Evolutionary conservation across 2,888 invertebrate genomes (phyloP).

Genomic region (Leucania comma): DNA sequence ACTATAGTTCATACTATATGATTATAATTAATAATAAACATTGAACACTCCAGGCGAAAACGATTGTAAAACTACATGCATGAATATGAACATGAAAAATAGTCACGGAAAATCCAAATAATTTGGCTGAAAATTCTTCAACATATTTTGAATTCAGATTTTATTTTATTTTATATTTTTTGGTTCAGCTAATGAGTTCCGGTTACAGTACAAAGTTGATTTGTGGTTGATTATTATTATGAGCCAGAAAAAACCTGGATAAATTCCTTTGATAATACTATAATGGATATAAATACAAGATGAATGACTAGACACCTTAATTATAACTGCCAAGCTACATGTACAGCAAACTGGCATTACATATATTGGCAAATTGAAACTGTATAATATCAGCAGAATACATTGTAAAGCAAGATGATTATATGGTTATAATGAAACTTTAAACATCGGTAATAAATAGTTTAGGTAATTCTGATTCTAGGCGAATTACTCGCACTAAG

Average conservation of each 20-base stretch:
- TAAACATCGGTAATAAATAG: slow-evolving; percentile 90
- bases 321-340: slow-evolving; percentile 70
- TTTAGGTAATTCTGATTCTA: slow-evolving; percentile 94
- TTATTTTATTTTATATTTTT: neutral
- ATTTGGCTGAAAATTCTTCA: neutral
- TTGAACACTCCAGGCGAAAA: slow-evolving; percentile 78
- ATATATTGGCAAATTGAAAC: slow-evolving; percentile 62
- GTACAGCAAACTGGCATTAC: slow-evolving; percentile 73
- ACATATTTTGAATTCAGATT: neutral
- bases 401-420: slow-evolving; percentile 57
- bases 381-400: slow-evolving; percentile 59
- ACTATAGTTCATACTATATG: slow-evolving; percentile 44
- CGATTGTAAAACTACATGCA: slow-evolving; percentile 64
- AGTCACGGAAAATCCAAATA: slow-evolving; percentile 25
- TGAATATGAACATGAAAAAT: slow-evolving; percentile 34
- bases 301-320: slow-evolving; percentile 70
- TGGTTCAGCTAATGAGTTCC: neutral
- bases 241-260: slow-evolving; percentile 15
- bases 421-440: slow-evolving; percentile 49
- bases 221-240: neutral
- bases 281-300: slow-evolving; percentile 52
- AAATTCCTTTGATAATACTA: slow-evolving; percentile 28
- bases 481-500: slow-evolving; percentile 92
- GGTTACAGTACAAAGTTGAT: slow-evolving; percentile 3
- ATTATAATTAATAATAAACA: slow-evolving; percentile 64